phyloP scores from a whole-genome alignment of 2,113 vertebrate genomes.

The Hypanus sabinus region DNA sequence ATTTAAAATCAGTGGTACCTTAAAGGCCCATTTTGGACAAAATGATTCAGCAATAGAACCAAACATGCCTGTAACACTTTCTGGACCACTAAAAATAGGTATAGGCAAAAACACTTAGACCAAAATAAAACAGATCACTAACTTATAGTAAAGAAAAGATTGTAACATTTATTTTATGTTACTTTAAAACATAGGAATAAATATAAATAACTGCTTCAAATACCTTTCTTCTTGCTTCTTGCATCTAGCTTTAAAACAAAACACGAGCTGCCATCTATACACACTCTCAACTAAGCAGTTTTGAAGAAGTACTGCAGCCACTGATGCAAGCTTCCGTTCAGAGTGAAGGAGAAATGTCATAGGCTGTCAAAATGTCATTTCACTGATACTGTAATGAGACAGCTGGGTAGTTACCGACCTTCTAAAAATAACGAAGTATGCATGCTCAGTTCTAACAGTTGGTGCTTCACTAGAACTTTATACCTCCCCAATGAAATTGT shows the following conservation, averaged over 20 bases:
- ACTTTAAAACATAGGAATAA: not conserved
- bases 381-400: slow-evolving; percentile 58
- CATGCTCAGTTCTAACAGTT: slow-evolving; percentile 37
- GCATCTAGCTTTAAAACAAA: slow-evolving; percentile 4
- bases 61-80: slow-evolving; percentile 23
- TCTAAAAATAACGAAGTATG: slow-evolving; percentile 73
- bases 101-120: slow-evolving; percentile 7
- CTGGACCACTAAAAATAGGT: slow-evolving; percentile 30
- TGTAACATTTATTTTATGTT: not conserved
- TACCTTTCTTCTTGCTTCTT: not conserved
- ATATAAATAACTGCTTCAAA: not conserved
- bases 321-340: slow-evolving; percentile 41
- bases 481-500: not conserved
- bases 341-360: slow-evolving; percentile 47
- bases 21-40: slow-evolving; percentile 7
- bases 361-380: slow-evolving; percentile 51
- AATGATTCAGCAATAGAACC: slow-evolving; percentile 35
- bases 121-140: not conserved
- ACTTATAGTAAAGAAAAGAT: not conserved
- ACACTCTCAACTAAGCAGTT: slow-evolving; percentile 15
- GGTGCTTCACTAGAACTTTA: not conserved
- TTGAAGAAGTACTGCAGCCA: slow-evolving; percentile 41
- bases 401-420: slow-evolving; percentile 67
- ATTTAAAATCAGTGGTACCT: not conserved
- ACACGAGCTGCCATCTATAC: not conserved